Conservation (phyloP, 1,140 invertebrate genomes). For the Telenomus remus region DNA sequence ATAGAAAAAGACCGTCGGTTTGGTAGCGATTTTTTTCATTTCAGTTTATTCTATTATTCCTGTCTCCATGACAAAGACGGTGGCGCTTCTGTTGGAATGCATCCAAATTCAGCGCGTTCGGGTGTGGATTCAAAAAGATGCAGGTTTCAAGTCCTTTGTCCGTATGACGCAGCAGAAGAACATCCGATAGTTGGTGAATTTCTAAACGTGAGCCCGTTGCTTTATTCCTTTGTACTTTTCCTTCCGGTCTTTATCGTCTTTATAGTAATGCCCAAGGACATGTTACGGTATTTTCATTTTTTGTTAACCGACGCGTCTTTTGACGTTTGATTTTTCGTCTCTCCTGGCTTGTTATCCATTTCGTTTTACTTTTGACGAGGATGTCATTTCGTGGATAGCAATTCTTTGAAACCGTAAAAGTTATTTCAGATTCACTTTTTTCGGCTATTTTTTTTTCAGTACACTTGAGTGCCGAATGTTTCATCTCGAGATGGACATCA, state of each 20-base stretch:
- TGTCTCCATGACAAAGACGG: conserved; percentile 41
- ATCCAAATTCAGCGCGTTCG: conserved; percentile 45
- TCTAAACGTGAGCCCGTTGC: conserved; percentile 37
- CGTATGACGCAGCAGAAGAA: conserved; percentile 43
- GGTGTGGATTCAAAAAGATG: conserved; percentile 49
- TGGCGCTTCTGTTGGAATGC: conserved; percentile 44
- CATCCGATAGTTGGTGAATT: conserved; percentile 48
- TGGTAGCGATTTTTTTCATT: conserved; percentile 43
- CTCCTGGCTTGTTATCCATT: too few species aligned
- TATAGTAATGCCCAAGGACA: conserved; percentile 40
- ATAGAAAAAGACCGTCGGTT: conserved; percentile 48
- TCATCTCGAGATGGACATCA: conserved; percentile 38
- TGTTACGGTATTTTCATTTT: conserved; percentile 31
- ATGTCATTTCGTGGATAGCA: too few species aligned
- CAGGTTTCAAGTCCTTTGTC: conserved; percentile 48
- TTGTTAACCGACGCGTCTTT: not conserved
- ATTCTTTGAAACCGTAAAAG: too few species aligned
- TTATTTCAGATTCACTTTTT: too few species aligned
- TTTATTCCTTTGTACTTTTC: conserved; percentile 26
- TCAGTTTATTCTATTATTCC: conserved; percentile 45
- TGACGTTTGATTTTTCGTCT: too few species aligned
- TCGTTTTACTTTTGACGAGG: too few species aligned
- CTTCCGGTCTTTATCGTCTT: conserved; percentile 23
- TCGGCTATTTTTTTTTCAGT: too few species aligned
- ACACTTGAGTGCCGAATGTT: conserved; percentile 39